These are phyloP conservation scores for Orgyia antiqua DNA, from an alignment of 2,888 invertebrate genomes.

Conservation along the genomic window DNA sequence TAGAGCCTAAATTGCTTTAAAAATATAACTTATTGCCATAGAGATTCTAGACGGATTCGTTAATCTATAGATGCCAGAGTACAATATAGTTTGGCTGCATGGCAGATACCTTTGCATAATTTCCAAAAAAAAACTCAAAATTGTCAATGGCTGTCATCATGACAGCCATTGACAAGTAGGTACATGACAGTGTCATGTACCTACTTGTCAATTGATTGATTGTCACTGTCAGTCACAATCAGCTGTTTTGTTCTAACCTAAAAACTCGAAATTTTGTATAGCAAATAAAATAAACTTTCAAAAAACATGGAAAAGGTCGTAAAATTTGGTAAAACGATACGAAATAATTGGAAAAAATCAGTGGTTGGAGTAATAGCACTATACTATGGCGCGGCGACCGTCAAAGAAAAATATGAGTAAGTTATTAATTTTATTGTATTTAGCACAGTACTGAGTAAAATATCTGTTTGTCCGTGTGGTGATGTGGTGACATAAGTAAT, in stretches of 20 bases:
- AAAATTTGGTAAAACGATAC: conserved; percentile 81
- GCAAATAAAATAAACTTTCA: background rate
- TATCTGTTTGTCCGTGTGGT: background rate
- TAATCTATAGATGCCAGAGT: too few relatives aligned
- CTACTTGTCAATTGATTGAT: background rate
- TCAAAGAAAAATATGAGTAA: conserved; percentile 86
- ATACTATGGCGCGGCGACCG: conserved; percentile 84
- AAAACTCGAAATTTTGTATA: conserved; percentile 1
- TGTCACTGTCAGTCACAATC: too few relatives aligned
- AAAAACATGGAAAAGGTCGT: conserved; percentile 58
- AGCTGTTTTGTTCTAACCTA: conserved; percentile 27
- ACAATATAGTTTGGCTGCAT: too few relatives aligned
- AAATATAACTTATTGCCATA: too few relatives aligned
- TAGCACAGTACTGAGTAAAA: background rate
- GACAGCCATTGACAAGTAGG: background rate
- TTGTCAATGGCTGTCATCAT: too few relatives aligned
- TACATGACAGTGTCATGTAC: background rate
- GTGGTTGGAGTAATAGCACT: conserved; percentile 81
- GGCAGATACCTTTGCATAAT: too few relatives aligned
- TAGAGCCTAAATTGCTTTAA: too few relatives aligned
- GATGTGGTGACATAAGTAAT: background rate
- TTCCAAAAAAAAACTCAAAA: too few relatives aligned
- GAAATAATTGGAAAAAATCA: conserved; percentile 95
- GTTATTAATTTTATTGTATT: too few relatives aligned
- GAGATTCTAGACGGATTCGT: too few relatives aligned